phyloP scores from a whole-genome alignment of 2,113 vertebrate genomes.

The Phoenicopterus ruber region DNA sequence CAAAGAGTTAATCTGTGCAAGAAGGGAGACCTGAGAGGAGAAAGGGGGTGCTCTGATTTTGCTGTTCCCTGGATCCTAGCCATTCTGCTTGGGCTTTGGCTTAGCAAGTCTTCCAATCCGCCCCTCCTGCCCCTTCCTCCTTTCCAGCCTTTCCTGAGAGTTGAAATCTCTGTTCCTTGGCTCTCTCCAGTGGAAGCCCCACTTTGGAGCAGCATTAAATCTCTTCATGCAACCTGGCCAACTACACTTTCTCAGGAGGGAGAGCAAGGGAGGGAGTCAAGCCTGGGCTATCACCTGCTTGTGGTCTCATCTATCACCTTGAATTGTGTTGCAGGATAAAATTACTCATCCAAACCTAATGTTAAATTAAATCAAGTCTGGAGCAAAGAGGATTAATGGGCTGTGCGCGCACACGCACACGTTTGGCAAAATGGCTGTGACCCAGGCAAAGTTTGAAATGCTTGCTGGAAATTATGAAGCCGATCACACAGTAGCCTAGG shows the following conservation, averaged over 20 bases:
- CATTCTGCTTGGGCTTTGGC: not conserved
- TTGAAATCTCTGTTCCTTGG: not conserved
- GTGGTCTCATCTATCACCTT: constrained; percentile 61
- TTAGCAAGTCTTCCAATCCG: not conserved
- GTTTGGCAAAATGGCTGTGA: not conserved
- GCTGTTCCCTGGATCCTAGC: not conserved
- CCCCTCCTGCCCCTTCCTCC: not conserved
- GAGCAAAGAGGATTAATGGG: constrained; percentile 65
- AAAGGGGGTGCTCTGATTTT: not conserved
- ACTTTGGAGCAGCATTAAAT: not conserved
- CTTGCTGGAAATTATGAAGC: not conserved
- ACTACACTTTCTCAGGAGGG: not conserved
- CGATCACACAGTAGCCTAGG: not conserved
- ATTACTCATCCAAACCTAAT: constrained; percentile 70
- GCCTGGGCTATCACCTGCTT: constrained; percentile 35
- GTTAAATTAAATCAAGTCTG: constrained; percentile 65
- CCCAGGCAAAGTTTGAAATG: not conserved
- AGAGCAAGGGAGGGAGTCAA: not conserved
- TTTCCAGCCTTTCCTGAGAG: not conserved
- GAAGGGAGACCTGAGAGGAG: not conserved
- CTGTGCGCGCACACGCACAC: not conserved
- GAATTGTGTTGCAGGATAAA: constrained; percentile 62
- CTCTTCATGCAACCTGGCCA: not conserved
- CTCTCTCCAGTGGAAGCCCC: not conserved
- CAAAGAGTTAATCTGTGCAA: not conserved